Conservation (phyloP, 2,113 vertebrate genomes). For the Pachypanchax playfairii region DNA sequence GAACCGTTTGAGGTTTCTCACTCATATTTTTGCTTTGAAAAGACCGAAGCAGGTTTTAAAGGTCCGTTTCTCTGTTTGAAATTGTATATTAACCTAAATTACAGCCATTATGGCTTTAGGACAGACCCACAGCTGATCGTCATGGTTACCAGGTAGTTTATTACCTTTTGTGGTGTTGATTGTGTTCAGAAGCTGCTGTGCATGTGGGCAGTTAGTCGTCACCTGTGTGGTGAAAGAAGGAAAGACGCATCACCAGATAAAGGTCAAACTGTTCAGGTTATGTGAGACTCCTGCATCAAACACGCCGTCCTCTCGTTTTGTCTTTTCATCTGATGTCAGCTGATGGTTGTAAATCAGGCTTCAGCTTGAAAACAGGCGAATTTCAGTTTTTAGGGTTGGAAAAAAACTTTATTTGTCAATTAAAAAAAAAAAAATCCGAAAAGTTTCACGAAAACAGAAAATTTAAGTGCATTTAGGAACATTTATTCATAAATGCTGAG, state of each 20-base stretch:
- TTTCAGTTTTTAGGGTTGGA: no score
- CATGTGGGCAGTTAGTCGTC: background rate
- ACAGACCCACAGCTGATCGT: background rate
- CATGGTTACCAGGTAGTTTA: background rate
- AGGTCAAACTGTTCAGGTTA: background rate
- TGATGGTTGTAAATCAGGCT: no score
- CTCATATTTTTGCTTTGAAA: slow-evolving; percentile 8
- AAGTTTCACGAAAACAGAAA: no score
- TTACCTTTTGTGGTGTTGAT: slow-evolving; percentile 1
- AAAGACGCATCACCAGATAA: background rate
- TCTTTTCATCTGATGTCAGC: no score
- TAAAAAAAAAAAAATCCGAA: no score
- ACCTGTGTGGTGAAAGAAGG: background rate
- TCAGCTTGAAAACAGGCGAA: no score
- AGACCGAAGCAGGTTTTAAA: slow-evolving; percentile 1
- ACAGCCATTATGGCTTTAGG: slow-evolving; percentile 6
- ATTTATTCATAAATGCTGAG: no score
- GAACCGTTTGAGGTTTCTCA: background rate
- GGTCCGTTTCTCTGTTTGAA: background rate
- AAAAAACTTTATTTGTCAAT: no score
- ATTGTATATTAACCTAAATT: background rate
- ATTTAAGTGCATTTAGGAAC: no score
- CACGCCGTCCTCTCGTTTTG: background rate
- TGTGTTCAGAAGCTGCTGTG: slow-evolving; percentile 2
- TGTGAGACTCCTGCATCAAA: background rate